Evolutionary conservation across 2,797 vertebrate genomes (phyloP).

Genomic region (Myripristis murdjan): DNA sequence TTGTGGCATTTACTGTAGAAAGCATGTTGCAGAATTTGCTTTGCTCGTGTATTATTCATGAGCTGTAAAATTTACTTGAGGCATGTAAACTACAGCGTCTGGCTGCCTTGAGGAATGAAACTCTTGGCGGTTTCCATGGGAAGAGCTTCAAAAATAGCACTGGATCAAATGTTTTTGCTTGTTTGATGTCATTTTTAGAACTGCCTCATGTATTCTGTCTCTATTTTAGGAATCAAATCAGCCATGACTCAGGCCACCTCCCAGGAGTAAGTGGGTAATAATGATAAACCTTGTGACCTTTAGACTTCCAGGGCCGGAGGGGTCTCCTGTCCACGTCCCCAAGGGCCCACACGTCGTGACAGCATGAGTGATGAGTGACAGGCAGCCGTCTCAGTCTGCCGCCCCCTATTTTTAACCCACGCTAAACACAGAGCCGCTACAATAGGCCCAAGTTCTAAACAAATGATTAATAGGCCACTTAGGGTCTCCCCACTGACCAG

Average conservation of each 20-base stretch:
- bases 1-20: constrained; percentile 78
- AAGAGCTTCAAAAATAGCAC: constrained; percentile 23
- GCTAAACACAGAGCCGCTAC: constrained; percentile 91
- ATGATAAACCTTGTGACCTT: constrained; percentile 78
- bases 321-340: constrained; percentile 70
- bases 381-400: constrained; percentile 79
- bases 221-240: constrained; percentile 59
- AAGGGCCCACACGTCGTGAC: constrained; percentile 79
- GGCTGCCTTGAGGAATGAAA: constrained; percentile 40
- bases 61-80: constrained; percentile 59
- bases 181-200: constrained; percentile 19
- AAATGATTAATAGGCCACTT: constrained; percentile 91
- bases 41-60: constrained; percentile 73
- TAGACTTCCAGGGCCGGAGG: constrained; percentile 77
- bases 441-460: constrained; percentile 89
- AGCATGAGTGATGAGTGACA: constrained; percentile 77
- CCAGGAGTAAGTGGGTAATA: constrained; percentile 69
- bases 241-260: constrained; percentile 46
- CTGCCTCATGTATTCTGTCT: constrained; percentile 1
- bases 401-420: constrained; percentile 94
- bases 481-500: constrained; percentile 90
- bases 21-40: constrained; percentile 63
- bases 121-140: constrained; percentile 50
- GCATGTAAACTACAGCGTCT: constrained; percentile 48
- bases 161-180: constrained; percentile 25